A percentile compares a stretch with the other conserved stretches of the same genome.
These are phyloP conservation scores for Kuschelorhynchus macadamiae DNA, from an alignment of 2,888 invertebrate genomes.

Conservation along the genomic window DNA sequence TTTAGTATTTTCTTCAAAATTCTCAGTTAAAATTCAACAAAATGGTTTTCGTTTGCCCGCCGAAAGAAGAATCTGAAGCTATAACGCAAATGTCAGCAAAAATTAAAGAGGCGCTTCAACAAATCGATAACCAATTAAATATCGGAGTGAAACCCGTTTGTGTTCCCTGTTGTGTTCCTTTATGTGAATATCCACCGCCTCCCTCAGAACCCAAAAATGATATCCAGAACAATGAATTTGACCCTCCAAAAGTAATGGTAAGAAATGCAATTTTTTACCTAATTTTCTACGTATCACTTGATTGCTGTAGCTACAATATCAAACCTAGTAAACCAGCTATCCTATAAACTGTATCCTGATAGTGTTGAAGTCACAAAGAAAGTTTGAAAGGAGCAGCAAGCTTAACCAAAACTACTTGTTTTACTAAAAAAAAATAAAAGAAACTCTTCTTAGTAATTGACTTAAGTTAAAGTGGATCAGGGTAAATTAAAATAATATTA, in stretches of 20 bases:
- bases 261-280: conserved; percentile 5
- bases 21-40: conserved; percentile 19
- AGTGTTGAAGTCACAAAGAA: too few relatives aligned
- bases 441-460: too few relatives aligned
- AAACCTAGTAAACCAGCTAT: too few relatives aligned
- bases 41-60: conserved; percentile 60
- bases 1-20: conserved; percentile 29
- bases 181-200: conserved; percentile 63
- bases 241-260: conserved; percentile 48
- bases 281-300: background rate
- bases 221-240: conserved; percentile 57
- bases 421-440: conserved; percentile 9
- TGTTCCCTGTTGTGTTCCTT: conserved; percentile 68
- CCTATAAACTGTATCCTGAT: too few relatives aligned
- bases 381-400: too few relatives aligned
- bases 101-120: conserved; percentile 60
- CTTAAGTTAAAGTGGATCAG: too few relatives aligned
- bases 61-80: conserved; percentile 58
- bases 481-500: too few relatives aligned
- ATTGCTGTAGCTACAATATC: too few relatives aligned
- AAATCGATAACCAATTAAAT: conserved; percentile 58
- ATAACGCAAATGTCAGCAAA: conserved; percentile 58
- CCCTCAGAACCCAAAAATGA: conserved; percentile 68
- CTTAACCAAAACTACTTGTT: too few relatives aligned
- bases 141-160: conserved; percentile 65